Conservation (phyloP, 2,113 vertebrate species). For the Eleginops maclovinus region DNA sequence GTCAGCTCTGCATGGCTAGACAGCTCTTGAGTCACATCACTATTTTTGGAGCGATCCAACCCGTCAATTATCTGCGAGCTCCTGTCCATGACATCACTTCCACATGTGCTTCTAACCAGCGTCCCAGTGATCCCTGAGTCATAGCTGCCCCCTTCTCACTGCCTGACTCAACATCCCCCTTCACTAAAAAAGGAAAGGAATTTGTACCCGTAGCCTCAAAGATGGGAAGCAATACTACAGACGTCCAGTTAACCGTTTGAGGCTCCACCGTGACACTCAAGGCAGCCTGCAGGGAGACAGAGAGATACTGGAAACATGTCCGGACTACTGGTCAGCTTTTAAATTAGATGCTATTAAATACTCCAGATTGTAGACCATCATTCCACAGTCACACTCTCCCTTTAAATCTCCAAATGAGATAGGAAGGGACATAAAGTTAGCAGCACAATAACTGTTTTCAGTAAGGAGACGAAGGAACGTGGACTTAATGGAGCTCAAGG, state of each 20-base stretch:
- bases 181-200: conserved; percentile 52
- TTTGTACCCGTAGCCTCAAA: conserved; percentile 11
- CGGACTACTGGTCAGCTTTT: not conserved
- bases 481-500: conserved; percentile 33
- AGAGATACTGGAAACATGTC: conserved; percentile 23
- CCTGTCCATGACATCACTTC: conserved; percentile 14
- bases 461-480: not conserved
- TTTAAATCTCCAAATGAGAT: no score
- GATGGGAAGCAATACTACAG: conserved; percentile 26
- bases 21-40: not conserved
- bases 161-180: conserved; percentile 49
- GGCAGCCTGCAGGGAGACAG: conserved; percentile 26
- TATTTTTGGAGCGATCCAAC: not conserved
- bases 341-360: no score
- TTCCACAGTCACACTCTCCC: no score
- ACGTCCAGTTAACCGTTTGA: conserved; percentile 21
- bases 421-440: conserved; percentile 14
- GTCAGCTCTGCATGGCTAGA: not conserved
- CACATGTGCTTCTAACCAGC: conserved; percentile 15
- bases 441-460: conserved; percentile 8
- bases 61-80: not conserved
- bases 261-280: not conserved
- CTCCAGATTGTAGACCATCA: no score
- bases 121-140: conserved; percentile 44
- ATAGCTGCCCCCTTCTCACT: conserved; percentile 18